These are phyloP conservation scores for Heterocephalus glaber DNA, from an alignment of 2,113 vertebrate species.

Conservation along the genomic window DNA sequence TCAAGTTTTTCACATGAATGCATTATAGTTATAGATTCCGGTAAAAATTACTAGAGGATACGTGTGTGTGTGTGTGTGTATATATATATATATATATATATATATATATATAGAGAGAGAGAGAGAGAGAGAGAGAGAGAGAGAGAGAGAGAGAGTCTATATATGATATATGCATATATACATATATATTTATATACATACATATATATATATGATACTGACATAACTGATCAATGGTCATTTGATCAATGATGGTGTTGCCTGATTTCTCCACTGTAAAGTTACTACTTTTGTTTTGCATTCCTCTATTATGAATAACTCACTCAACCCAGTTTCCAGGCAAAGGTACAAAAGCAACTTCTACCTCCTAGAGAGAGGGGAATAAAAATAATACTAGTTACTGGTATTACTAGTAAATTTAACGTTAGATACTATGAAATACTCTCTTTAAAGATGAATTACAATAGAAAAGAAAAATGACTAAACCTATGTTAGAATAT, in stretches of 20 bases:
- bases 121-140: too few relatives aligned
- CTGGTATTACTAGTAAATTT: too few relatives aligned
- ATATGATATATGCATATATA: too few relatives aligned
- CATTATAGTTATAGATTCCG: too few relatives aligned
- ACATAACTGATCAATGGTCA: not conserved
- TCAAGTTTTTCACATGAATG: too few relatives aligned
- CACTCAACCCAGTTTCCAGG: not conserved
- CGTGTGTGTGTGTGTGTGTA: not conserved
- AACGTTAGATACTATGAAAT: not conserved
- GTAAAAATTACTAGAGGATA: too few relatives aligned
- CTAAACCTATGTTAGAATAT: not conserved
- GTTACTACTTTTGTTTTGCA: not conserved
- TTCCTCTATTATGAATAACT: not conserved
- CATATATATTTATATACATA: too few relatives aligned
- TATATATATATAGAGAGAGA: too few relatives aligned
- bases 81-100: not conserved
- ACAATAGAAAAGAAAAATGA: not conserved
- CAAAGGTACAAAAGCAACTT: not conserved
- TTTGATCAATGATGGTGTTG: not conserved
- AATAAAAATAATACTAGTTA: not conserved
- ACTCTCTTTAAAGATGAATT: not conserved
- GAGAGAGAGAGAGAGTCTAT: too few relatives aligned
- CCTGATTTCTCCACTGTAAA: not conserved
- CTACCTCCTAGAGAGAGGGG: not conserved
- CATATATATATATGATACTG: not conserved